Base-by-base conservation (phyloP, 2,888 invertebrate genomes). In the Rhorus exstirpatorius region DNA sequence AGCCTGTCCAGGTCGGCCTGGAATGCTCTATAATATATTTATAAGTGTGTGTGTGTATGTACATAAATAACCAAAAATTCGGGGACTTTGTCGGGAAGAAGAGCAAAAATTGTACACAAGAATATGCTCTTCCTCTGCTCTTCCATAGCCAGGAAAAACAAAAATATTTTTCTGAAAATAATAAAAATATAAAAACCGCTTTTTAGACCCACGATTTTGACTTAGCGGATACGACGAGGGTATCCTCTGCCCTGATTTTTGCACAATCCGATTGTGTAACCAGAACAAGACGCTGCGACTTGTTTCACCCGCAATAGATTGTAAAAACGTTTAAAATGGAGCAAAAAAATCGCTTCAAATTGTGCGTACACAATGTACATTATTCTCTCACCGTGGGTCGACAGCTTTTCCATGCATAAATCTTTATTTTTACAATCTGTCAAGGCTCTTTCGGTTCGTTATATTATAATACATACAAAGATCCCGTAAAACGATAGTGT, bases 271-370 rank as follows among this genome's bases (percentile, higher is more conserved):
- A 38, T 26, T 24, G 26, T 55, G 70, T 51, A 55, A 26, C 44
- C 6, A 60, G 26, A 60, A 49, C 14, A 31, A 7, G 19, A n/a
- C 26, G 1, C 3, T 2, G 35, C 60, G 35, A 77, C 68, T 53
- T 72, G 68, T 63, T 81, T 78, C 70, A 55, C 78, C 72, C n/a
- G n/a, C 63, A 63, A 49, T 46, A 74, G 55, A 61, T 81, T 63
- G 81, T 81, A 81, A 81, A 81, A 81, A 81, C 78, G 83, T 83
- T 79, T 79, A 79, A 80, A 79, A 80, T 77, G 63, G 80, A 76
- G 79, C 77, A 80, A 80, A 78, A 80, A 78, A 78, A 67, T 77
- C 65, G 68, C 24, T 35, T 26, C 26, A 58, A 38, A 24, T 21
- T 10, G 14, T 38, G 17, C 19, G 24, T 21, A 14, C 41, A 31